phyloP scores from a whole-genome alignment of 2,113 vertebrate species.

The Pelobates fuscus region DNA sequence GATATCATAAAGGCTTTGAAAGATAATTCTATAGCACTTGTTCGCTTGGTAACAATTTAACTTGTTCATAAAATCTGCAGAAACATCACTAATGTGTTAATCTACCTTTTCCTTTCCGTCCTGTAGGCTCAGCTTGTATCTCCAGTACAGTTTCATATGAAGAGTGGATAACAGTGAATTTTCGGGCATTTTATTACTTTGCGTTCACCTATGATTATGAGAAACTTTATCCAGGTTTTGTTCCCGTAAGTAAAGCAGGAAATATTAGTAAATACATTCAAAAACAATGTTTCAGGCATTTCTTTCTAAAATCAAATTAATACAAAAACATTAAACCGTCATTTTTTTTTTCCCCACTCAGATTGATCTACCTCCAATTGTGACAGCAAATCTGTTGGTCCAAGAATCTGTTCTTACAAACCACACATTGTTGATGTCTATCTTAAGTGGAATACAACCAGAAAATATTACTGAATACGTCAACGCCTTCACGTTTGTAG shows the following conservation, averaged over 20 bases:
- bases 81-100: no score
- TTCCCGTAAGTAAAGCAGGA: neutral
- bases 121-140: neutral
- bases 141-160: neutral
- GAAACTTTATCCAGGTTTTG: neutral
- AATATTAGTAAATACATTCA: no score
- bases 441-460: neutral
- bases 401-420: neutral
- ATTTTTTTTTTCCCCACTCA: neutral
- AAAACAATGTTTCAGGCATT: no score
- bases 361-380: neutral
- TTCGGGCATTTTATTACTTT: neutral
- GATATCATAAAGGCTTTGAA: no score
- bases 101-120: no score
- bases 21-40: no score
- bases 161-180: slow-evolving; percentile 5
- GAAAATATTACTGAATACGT: neutral
- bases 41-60: no score
- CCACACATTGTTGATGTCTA: neutral
- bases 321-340: neutral
- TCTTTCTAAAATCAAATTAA: no score
- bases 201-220: neutral
- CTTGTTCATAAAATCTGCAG: no score
- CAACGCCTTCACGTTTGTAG: neutral
- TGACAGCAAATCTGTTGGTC: neutral